Evolutionary conservation across 1,140 invertebrate species (phyloP), one percentile per base, ranked within the genome.

Genomic region (Drosophila setifemur): DNA sequence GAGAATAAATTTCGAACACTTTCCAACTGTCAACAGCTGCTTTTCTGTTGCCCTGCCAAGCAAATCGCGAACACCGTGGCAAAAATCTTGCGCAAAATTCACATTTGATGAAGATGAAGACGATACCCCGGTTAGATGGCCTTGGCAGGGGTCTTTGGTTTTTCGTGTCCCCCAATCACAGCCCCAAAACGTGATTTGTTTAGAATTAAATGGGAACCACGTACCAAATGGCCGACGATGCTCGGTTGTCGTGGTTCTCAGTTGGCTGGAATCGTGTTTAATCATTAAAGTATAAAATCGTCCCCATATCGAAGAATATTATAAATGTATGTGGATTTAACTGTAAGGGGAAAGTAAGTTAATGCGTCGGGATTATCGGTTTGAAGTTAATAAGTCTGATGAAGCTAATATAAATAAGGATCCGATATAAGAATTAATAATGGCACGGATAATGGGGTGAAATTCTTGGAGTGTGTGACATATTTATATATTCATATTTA

Each of bases 211-310:
- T 61, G 40, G 35, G 18, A 57, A 29, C 70, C 77, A 82, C 77
- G 77, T 82, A 69, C 70, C 37, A 43, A n/a, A n/a, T n/a, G n/a
- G n/a, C n/a, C n/a, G n/a, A 48, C 60, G 11, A 48, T 43, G 73
- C 28, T 75, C 45, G 31, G 19, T 55, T 50, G 31, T 47, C 48
- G 55, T 45, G 55, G 44, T 33, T 31, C 37, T 39, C n/a, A n/a
- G 31, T 33, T 49, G 61, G 31, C 19, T 14, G 42, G 57, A 85
- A 54, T 85, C 79, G 79, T 85, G 81, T 75, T 85, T 75, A 72
- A 85, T 85, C 75, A 68, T 19, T 50, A 50, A 72, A 67, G 29
- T 48, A 16, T 31, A 29, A 33, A 63, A 47, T 33, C n/a, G 68
- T 33, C 11, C 28, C 37, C 67, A 43, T 39, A 70, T 57, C 44